Base-by-base conservation (phyloP, 1,140 invertebrate genomes). In the Aphis gossypii region DNA sequence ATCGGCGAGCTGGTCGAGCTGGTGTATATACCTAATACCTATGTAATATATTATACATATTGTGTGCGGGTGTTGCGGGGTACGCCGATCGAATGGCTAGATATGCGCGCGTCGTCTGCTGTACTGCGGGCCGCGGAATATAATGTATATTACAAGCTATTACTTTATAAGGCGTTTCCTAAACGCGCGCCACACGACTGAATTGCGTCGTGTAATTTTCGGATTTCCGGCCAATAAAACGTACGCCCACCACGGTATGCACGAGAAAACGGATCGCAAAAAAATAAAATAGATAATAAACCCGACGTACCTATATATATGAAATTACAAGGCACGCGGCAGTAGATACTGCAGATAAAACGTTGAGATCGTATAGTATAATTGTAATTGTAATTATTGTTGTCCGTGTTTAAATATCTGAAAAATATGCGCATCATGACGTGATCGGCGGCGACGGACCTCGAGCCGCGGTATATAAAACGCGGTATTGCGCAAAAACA, bases 91-190 rank as follows among this genome's bases (percentile, higher is more conserved):
- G 83, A 41, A 84, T 38, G 23, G n/a, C 41, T 84, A 84, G 83
- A 84, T 84, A 84, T 21, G 83, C 20, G 83, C 20, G 14, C 7
- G n/a, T 38, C 7, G n/a, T 38, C 38, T 38, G 18, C 7, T 51
- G 18, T 51, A 51, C 38, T 41, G 4, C 86, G 4, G 86, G 46
- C 8, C 87, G 8, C 48, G 48, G 30, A 89, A 56, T 56, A 92
- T 76, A 76, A 76, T 76, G 60, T 76, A 35, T 2, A 91, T n/a
- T 76, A 76, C n/a, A 76, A 76, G 41, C 91, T 92, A 92, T 92
- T 92, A 83, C 91, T 92, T 92, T 92, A 92, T 84, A 92, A 92
- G 91, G 91, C 91, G 91, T 92, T 92, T 92, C 91, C 91, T 83
- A 92, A 92, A 92, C 25, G 51, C 35, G 48, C 38, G 90, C 14